These are phyloP conservation scores for Andrena marginata DNA, from an alignment of 2,888 invertebrate genomes.

Conservation along the genomic window DNA sequence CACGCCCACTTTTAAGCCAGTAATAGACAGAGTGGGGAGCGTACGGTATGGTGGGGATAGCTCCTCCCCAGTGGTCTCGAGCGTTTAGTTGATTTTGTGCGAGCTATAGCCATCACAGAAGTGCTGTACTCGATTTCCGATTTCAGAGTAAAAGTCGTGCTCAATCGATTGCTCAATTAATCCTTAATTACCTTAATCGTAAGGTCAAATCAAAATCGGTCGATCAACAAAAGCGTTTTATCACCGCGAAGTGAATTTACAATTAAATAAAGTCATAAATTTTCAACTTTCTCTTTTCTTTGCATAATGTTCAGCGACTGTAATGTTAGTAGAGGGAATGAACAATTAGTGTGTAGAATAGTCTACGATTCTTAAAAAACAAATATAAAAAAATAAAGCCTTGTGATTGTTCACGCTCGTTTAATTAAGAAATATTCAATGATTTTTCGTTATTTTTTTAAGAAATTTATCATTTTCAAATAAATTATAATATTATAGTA, in stretches of 20 bases:
- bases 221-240: conserved; percentile 19
- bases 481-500: conserved; percentile 5
- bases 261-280: conserved; percentile 27
- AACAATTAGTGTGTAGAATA: background rate
- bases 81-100: background rate
- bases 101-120: conserved; percentile 5
- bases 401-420: conserved; percentile 6
- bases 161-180: conserved; percentile 77
- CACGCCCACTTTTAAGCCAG: background rate
- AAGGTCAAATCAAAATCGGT: conserved; percentile 59
- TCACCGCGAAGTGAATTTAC: background rate
- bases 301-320: conserved; percentile 22
- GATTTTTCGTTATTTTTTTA: conserved; percentile 3
- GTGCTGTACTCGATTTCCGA: conserved; percentile 14
- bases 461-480: conserved; percentile 18
- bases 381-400: conserved; percentile 3
- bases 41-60: background rate
- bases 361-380: background rate
- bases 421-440: conserved; percentile 13
- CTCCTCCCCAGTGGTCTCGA: background rate
- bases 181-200: conserved; percentile 61
- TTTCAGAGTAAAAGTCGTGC: conserved; percentile 57
- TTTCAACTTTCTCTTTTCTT: conserved; percentile 10
- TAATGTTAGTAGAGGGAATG: conserved; percentile 5
- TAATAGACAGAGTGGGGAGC: background rate